phyloP scores from a whole-genome alignment of 2,113 vertebrate species.

The Brachirus orientalis region DNA sequence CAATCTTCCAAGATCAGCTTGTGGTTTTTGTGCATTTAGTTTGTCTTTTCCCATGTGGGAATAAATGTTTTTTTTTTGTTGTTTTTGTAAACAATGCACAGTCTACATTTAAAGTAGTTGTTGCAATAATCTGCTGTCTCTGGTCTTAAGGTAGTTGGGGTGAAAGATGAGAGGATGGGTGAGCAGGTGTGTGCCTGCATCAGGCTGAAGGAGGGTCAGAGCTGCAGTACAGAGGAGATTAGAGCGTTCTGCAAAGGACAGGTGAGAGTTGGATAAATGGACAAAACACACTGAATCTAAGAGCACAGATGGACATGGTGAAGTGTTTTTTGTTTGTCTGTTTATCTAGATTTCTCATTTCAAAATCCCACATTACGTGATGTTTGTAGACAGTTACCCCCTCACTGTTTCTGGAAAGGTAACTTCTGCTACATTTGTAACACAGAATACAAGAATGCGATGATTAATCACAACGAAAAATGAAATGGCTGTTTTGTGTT shows the following conservation, averaged over 20 bases:
- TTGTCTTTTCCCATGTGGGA: background rate
- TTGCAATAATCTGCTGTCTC: background rate
- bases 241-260: conserved; percentile 91
- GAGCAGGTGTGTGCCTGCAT: conserved; percentile 95
- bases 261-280: conserved; percentile 75
- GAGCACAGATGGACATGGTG: no score
- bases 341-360: conserved; percentile 89
- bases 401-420: conserved; percentile 93
- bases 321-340: background rate
- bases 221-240: conserved; percentile 85
- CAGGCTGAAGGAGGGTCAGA: conserved; percentile 80
- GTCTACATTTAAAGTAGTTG: no score
- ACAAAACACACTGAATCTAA: background rate
- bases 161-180: conserved; percentile 90
- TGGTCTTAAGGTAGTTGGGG: conserved; percentile 88
- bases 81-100: background rate
- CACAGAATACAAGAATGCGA: background rate
- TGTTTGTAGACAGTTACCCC: conserved; percentile 87
- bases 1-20: no score
- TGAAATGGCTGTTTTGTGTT: background rate
- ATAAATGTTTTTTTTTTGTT: background rate
- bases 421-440: background rate
- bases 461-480: background rate
- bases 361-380: conserved; percentile 91
- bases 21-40: background rate